A percentile compares a stretch with the other conserved stretches of the same genome.
Evolutionary conservation across 64 coral and sea anemone species (phyloP).

Genomic region (Montipora capricornis): DNA sequence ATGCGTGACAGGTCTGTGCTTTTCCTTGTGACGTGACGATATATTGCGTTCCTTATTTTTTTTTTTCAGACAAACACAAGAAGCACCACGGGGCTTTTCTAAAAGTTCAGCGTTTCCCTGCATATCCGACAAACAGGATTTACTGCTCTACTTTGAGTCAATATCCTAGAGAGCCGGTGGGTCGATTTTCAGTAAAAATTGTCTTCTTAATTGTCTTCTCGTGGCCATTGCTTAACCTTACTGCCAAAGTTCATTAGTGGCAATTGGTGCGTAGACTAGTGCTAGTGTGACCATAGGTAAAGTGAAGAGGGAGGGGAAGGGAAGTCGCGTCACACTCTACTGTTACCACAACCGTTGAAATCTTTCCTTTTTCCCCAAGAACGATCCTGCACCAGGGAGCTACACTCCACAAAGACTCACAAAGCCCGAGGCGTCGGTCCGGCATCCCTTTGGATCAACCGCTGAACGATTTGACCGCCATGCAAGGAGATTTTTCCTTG

Average conservation of each 20-base stretch:
- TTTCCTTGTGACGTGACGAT: neutral
- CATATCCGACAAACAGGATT: conserved; percentile 89
- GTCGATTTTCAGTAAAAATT: neutral
- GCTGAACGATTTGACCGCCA: conserved; percentile 93
- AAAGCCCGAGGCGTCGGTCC: conserved; percentile 64
- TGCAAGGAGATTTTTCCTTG: conserved; percentile 89
- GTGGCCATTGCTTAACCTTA: too few species aligned
- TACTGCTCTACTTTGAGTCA: conserved; percentile 96
- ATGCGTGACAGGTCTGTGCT: neutral
- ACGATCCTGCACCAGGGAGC: conserved; percentile 83
- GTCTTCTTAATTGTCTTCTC: neutral
- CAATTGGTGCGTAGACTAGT: too few species aligned
- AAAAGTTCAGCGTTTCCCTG: conserved; percentile 87
- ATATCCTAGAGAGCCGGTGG: conserved; percentile 88
- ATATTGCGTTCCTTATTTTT: neutral
- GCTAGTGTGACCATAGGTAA: too few species aligned
- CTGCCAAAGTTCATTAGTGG: too few species aligned
- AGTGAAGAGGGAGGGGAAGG: too few species aligned
- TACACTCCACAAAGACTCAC: conserved; percentile 76
- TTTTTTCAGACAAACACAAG: conserved; percentile 77
- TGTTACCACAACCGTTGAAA: neutral
- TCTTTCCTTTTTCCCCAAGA: conserved; percentile 28
- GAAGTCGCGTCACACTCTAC: neutral
- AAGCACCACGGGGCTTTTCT: conserved; percentile 87
- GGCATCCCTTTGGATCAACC: conserved; percentile 95